A percentile compares a stretch with the other conserved stretches of the same genome.
Conservation (phyloP, 2,797 vertebrate genomes). For the Coregonus suidteri region DNA sequence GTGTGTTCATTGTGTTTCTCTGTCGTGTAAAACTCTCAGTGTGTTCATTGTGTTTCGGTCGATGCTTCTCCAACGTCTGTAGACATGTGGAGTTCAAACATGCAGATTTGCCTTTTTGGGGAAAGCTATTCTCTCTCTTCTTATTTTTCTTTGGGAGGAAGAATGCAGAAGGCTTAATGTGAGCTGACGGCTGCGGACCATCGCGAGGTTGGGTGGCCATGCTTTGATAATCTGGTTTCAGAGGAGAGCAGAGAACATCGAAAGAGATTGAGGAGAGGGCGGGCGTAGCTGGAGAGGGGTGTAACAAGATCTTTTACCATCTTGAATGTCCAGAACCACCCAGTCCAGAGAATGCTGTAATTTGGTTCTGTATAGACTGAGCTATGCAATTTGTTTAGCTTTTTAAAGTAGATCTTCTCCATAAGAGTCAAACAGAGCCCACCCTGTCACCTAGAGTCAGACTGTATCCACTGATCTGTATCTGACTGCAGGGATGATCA, state of each 20-base stretch:
- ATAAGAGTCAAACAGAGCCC: not conserved
- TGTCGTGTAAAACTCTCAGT: not conserved
- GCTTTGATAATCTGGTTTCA: not conserved
- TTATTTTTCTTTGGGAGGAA: not conserved
- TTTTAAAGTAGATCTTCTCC: not conserved
- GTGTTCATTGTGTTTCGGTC: not conserved
- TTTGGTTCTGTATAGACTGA: not conserved
- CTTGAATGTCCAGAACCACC: not conserved
- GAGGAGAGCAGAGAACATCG: not conserved
- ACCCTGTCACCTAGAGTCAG: not conserved
- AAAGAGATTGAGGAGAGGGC: not conserved
- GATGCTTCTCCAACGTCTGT: not conserved
- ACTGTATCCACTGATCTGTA: not conserved
- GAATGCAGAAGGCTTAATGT: not conserved
- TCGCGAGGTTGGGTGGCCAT: not conserved
- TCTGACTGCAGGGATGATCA: not conserved
- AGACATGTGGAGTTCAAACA: not conserved
- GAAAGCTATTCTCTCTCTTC: too few species aligned
- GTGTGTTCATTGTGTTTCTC: not conserved
- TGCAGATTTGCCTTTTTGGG: not conserved
- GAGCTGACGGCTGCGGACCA: not conserved
- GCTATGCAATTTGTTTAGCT: not conserved
- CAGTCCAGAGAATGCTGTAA: not conserved
- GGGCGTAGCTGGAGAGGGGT: not conserved
- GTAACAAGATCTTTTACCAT: not conserved